Evolutionary conservation across 2,113 vertebrate species (phyloP).

Genomic region (Reinhardtius hippoglossoides): DNA sequence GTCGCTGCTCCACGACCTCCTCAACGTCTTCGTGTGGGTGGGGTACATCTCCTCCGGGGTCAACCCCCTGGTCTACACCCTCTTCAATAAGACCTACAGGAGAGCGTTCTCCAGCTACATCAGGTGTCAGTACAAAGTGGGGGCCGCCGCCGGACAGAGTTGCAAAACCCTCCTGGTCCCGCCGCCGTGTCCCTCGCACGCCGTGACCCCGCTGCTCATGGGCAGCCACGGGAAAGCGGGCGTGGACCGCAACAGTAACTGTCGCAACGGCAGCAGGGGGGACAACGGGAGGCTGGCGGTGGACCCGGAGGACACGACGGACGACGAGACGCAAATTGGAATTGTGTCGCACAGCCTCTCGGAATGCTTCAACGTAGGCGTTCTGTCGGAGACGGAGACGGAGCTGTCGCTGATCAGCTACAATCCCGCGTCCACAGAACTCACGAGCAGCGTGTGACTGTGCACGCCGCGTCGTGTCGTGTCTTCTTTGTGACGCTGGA

Average conservation of each 20-base stretch:
- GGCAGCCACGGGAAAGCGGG: slow-evolving; percentile 76
- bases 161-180: slow-evolving; percentile 76
- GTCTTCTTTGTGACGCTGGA: slow-evolving; percentile 8
- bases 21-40: slow-evolving; percentile 98
- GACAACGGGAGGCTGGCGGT: slow-evolving; percentile 58
- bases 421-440: slow-evolving; percentile 84
- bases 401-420: slow-evolving; percentile 89
- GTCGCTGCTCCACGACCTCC: slow-evolving; percentile 89
- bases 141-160: slow-evolving; percentile 48
- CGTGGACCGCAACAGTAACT: slow-evolving; percentile 88
- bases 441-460: slow-evolving; percentile 92
- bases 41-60: slow-evolving; percentile 97
- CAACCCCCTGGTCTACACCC: slow-evolving; percentile 97
- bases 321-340: slow-evolving; percentile 64
- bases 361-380: slow-evolving; percentile 49
- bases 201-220: slow-evolving; percentile 83
- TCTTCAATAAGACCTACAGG: slow-evolving; percentile 97
- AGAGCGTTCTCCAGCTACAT: slow-evolving; percentile 96
- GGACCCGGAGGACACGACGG: slow-evolving; percentile 71
- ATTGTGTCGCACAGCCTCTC: slow-evolving; percentile 56
- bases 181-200: slow-evolving; percentile 85
- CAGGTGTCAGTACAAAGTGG: slow-evolving; percentile 86
- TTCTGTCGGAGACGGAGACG: slow-evolving; percentile 80
- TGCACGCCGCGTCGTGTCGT: neutral
- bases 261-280: slow-evolving; percentile 74